These are phyloP conservation scores for Sarcoramphus papa DNA, from an alignment of 2,797 vertebrate genomes.

Conservation along the genomic window DNA sequence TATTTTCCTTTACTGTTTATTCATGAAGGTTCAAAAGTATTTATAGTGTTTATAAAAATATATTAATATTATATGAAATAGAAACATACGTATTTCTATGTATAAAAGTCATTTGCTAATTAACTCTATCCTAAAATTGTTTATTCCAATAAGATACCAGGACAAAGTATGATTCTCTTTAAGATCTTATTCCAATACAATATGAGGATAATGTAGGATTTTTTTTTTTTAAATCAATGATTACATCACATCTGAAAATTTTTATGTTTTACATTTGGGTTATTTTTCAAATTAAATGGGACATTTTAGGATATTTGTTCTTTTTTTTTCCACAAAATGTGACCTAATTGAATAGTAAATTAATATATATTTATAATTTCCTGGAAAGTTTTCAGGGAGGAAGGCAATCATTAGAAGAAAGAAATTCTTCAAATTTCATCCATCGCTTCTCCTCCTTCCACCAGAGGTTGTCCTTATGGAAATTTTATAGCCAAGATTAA, in stretches of 20 bases:
- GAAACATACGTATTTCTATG: not conserved
- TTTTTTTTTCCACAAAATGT: not conserved
- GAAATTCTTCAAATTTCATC: not conserved
- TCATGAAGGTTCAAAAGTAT: not conserved
- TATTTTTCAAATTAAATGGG: not conserved
- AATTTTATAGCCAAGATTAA: not conserved
- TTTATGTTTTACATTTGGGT: not conserved
- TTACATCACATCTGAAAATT: not conserved
- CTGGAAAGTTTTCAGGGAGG: not conserved
- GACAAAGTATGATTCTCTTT: not conserved
- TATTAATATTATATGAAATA: not conserved
- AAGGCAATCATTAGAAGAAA: not conserved
- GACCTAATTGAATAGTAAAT: not conserved
- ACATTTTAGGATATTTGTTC: not conserved
- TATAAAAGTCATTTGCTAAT: not conserved
- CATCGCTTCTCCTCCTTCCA: not conserved
- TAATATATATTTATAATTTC: not conserved
- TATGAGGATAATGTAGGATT: not conserved
- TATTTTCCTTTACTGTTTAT: not conserved
- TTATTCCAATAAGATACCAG: not conserved
- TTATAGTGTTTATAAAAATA: not conserved
- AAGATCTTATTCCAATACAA: not conserved
- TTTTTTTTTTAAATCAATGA: not conserved
- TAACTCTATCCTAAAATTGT: not conserved
- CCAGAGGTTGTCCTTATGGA: not conserved